phyloP scores from a whole-genome alignment of 2,797 vertebrate species.

The Artibeus jamaicensis region DNA sequence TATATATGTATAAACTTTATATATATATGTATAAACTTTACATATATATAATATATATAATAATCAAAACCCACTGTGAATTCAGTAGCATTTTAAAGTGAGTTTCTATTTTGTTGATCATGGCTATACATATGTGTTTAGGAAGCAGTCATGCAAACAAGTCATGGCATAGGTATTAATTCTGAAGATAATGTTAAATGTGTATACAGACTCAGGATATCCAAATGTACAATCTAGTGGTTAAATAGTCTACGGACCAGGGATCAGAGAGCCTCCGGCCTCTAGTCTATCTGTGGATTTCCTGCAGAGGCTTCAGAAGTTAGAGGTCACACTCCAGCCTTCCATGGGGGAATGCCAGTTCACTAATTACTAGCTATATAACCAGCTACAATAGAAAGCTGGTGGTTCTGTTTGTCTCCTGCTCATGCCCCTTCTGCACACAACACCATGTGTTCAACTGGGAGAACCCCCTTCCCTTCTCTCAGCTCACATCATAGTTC shows the following conservation, averaged over 20 bases:
- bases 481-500: not conserved
- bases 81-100: not conserved
- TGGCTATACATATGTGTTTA: not conserved
- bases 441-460: not conserved
- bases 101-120: not conserved
- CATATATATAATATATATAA: not conserved
- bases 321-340: not conserved
- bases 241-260: not conserved
- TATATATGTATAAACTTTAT: not conserved
- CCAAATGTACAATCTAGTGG: not conserved
- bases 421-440: not conserved
- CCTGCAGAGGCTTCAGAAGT: not conserved
- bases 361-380: too few species aligned
- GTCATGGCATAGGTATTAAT: not conserved
- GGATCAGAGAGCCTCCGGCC: not conserved
- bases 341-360: not conserved
- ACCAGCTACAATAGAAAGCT: fast-evolving
- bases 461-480: not conserved
- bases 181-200: not conserved
- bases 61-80: not conserved
- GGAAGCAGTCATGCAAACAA: not conserved
- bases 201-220: not conserved
- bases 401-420: not conserved
- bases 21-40: too few species aligned
- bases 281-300: not conserved